A percentile compares a stretch with the other conserved stretches of the same genome.
phyloP scores from a whole-genome alignment of 2,888 invertebrate species.

The Tenthredo distinguenda region DNA sequence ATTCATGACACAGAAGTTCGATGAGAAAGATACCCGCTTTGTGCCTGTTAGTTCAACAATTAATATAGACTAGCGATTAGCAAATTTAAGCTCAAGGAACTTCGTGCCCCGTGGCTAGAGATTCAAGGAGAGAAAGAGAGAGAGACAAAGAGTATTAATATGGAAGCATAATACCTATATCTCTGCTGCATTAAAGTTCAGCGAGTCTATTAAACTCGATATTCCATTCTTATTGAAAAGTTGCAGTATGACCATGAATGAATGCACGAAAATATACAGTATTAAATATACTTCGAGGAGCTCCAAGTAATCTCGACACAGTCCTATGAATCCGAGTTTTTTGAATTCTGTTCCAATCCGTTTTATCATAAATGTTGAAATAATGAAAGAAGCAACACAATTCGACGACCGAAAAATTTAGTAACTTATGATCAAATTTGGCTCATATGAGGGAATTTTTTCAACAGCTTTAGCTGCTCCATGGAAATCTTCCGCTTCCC shows the following conservation, averaged over 20 bases:
- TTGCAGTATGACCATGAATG: neutral
- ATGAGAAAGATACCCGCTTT: conserved; percentile 23
- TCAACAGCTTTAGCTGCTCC: neutral
- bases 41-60: conserved; percentile 41
- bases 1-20: conserved; percentile 12
- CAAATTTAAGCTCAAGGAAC: conserved; percentile 47
- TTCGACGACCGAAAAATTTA: neutral
- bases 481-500: neutral
- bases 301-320: neutral
- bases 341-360: neutral
- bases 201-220: conserved; percentile 28
- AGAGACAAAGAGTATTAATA: conserved; percentile 61
- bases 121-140: conserved; percentile 53
- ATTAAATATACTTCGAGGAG: neutral
- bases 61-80: conserved; percentile 47
- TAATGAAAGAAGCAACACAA: neutral
- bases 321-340: neutral
- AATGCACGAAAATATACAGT: neutral
- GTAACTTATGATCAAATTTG: neutral
- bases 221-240: conserved; percentile 10
- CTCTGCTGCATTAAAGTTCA: conserved; percentile 40
- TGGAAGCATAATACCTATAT: conserved; percentile 12
- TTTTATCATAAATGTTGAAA: neutral
- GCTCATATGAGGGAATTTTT: neutral
- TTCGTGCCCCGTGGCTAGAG: conserved; percentile 53